Evolutionary conservation across 2,113 vertebrate species (phyloP).

Genomic region (Heterotilapia buettikoferi): DNA sequence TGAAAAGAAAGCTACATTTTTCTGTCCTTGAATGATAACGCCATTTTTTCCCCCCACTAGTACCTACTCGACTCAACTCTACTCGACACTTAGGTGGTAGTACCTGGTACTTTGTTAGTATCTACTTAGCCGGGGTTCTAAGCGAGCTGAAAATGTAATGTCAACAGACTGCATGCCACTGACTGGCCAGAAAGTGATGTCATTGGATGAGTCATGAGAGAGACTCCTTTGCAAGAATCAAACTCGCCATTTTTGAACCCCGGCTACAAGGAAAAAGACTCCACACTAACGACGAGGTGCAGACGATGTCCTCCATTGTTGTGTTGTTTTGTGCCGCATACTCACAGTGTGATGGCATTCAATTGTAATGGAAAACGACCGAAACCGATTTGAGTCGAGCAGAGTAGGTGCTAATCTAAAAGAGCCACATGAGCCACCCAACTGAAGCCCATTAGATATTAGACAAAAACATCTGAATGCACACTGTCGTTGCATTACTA

Average conservation of each 20-base stretch:
- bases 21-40: not conserved
- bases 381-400: not conserved
- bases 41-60: fast-evolving
- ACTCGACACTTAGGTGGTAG: not conserved
- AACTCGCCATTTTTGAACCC: not conserved
- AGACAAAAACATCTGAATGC: not conserved
- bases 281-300: not conserved
- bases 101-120: not conserved
- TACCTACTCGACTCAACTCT: not conserved
- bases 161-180: not conserved
- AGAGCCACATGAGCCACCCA: not conserved
- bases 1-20: not conserved
- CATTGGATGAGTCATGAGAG: not conserved
- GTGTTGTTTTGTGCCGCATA: not conserved
- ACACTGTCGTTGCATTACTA: not conserved
- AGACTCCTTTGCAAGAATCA: not conserved
- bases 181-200: not conserved
- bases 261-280: not conserved
- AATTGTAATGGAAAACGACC: not conserved
- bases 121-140: not conserved
- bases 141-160: not conserved
- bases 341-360: not conserved
- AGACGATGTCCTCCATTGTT: not conserved
- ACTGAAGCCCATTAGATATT: not conserved
- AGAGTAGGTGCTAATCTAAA: not conserved